phyloP scores from a whole-genome alignment of 2,113 vertebrate species.

The Lipophrys pholis region DNA sequence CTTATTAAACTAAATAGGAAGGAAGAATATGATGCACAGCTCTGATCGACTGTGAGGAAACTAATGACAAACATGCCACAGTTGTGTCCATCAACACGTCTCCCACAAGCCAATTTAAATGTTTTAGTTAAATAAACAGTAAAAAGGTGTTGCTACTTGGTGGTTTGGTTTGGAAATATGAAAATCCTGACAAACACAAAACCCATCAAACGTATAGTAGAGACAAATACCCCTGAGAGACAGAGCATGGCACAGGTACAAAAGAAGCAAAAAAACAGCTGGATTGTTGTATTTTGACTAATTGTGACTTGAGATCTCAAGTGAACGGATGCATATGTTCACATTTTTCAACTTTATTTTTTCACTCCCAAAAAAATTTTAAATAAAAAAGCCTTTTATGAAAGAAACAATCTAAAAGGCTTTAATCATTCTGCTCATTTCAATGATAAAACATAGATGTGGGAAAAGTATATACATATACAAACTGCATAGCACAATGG shows the following conservation, averaged over 20 bases:
- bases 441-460: slow-evolving; percentile 41
- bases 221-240: slow-evolving; percentile 22
- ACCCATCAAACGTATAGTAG: background rate
- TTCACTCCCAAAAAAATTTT: slow-evolving; percentile 36
- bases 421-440: slow-evolving; percentile 46
- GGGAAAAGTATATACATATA: slow-evolving; percentile 14
- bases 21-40: slow-evolving; percentile 12
- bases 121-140: background rate
- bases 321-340: background rate
- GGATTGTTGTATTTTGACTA: background rate
- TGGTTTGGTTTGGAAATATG: background rate
- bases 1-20: no score
- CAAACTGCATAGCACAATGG: slow-evolving; percentile 61
- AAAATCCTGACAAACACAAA: background rate
- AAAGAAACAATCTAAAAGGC: slow-evolving; percentile 41
- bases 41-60: background rate
- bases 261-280: background rate
- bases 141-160: background rate
- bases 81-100: background rate
- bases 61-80: background rate
- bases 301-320: background rate
- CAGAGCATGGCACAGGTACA: no score
- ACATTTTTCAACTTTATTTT: slow-evolving; percentile 32
- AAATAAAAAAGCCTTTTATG: slow-evolving; percentile 8
- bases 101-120: background rate